Conservation (phyloP, 2,113 vertebrate species). For the Lynx canadensis region DNA sequence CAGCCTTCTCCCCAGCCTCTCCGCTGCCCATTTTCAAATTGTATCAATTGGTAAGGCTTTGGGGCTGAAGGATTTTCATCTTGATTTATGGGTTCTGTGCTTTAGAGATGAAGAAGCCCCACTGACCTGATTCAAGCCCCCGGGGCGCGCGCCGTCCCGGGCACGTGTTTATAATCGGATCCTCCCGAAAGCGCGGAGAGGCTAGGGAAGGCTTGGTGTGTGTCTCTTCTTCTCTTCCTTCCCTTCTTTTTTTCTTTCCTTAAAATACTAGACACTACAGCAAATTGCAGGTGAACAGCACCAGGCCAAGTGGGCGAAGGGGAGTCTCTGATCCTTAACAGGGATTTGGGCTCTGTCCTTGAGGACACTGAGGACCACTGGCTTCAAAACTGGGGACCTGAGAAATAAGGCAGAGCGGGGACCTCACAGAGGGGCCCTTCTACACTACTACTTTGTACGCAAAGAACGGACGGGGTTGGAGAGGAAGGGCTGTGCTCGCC, state of each 20-base stretch:
- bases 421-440: fast-evolving
- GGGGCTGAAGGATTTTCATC: slow-evolving; percentile 86
- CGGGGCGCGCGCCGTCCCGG: slow-evolving; percentile 37
- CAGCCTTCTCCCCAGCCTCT: slow-evolving; percentile 87
- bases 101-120: slow-evolving; percentile 83
- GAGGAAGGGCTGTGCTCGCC: slow-evolving; percentile 15
- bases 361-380: slow-evolving; percentile 47
- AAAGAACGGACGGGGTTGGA: not conserved
- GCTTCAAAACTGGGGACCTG: slow-evolving; percentile 62
- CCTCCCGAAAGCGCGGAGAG: not conserved
- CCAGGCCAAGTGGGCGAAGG: not conserved
- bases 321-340: slow-evolving; percentile 20
- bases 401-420: slow-evolving; percentile 25
- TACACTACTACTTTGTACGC: not conserved
- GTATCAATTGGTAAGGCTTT: slow-evolving; percentile 88
- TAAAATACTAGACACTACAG: not conserved
- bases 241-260: not conserved
- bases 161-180: slow-evolving; percentile 76
- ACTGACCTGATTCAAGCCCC: slow-evolving; percentile 68
- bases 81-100: slow-evolving; percentile 84
- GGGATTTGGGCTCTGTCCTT: slow-evolving; percentile 69
- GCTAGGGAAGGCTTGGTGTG: not conserved
- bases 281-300: slow-evolving; percentile 22
- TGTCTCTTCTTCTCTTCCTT: not conserved
- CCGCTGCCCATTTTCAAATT: slow-evolving; percentile 88